Base-by-base conservation (phyloP, 2,797 vertebrate species). In the Bryconaethiops microstoma region DNA sequence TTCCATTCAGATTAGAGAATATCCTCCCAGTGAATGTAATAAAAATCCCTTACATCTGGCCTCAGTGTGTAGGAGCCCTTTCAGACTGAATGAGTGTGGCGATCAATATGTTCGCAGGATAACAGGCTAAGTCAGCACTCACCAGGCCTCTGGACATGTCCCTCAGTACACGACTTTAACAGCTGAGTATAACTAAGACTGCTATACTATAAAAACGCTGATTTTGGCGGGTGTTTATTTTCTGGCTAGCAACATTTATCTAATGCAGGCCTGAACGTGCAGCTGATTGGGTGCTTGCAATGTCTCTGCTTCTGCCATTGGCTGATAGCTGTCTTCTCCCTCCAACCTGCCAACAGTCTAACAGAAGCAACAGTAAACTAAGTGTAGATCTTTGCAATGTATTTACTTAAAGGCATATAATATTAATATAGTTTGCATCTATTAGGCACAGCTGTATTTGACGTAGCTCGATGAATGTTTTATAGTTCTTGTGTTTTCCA, bases 151-250 rank as follows among this genome's bases (percentile, higher is more conserved):
- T 16, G 7, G 40, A 52, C 12, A 39, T 16, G n/a, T 52, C 3
- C 14, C 39, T 42, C 50, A 19, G n/a, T 40, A 35, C 45, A 21
- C 40, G 77, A 42, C 10, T 65, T 25, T 40, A 23, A 54, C 29
- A 78, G 76, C 63, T 57, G 63, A 23, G 48, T 23, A 14, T 45
- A 64, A 64, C 50, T 55, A 8, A 10, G 39, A 71, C 13, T 29
- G 4, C 19, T 55, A 16, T n/a, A 39, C 4, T 54, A 40, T 29
- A 19, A 7, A 5, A 25, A 21, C 35, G 69, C 23, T 72, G 50
- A 17, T 35, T 54, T 17, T 50, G 2, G 69, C 54, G 45, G 68
- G 9, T 68, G 62, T 39, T 39, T 17, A 50, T 48, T 59, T 68
- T 68, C 39, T 50, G 40, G 25, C 52, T 60, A 21, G 19, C 14